These are phyloP conservation scores for Solea senegalensis DNA, from an alignment of 2,113 vertebrate genomes.

Conservation along the genomic window DNA sequence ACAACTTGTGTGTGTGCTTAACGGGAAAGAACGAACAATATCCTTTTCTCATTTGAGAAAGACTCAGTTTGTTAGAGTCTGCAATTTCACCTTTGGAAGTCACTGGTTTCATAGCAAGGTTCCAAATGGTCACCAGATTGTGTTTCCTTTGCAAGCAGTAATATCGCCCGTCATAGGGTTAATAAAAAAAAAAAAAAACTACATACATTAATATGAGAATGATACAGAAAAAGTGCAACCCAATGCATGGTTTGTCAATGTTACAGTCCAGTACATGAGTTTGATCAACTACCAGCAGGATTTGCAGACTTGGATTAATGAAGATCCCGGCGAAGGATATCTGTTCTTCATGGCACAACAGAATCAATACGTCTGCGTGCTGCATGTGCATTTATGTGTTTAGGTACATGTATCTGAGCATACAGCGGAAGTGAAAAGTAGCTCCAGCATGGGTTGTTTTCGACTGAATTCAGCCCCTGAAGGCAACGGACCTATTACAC, in stretches of 20 bases:
- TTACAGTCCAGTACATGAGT: neutral
- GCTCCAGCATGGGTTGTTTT: conserved; percentile 50
- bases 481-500: conserved; percentile 73
- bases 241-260: neutral
- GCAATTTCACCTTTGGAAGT: too few species aligned
- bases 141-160: too few species aligned
- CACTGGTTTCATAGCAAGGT: too few species aligned
- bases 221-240: too few species aligned
- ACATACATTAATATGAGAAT: too few species aligned
- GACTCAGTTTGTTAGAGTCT: too few species aligned
- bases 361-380: conserved; percentile 17
- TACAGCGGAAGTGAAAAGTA: conserved; percentile 41
- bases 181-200: too few species aligned
- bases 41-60: too few species aligned
- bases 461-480: conserved; percentile 53
- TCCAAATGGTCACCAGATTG: too few species aligned
- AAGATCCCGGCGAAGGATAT: neutral
- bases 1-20: too few species aligned
- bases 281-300: conserved; percentile 2
- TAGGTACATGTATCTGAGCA: conserved; percentile 39
- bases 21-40: too few species aligned
- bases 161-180: too few species aligned
- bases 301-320: neutral
- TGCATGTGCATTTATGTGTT: conserved; percentile 20
- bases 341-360: conserved; percentile 8